Conservation (phyloP, 2,888 invertebrate genomes). For the Erebia ligea region DNA sequence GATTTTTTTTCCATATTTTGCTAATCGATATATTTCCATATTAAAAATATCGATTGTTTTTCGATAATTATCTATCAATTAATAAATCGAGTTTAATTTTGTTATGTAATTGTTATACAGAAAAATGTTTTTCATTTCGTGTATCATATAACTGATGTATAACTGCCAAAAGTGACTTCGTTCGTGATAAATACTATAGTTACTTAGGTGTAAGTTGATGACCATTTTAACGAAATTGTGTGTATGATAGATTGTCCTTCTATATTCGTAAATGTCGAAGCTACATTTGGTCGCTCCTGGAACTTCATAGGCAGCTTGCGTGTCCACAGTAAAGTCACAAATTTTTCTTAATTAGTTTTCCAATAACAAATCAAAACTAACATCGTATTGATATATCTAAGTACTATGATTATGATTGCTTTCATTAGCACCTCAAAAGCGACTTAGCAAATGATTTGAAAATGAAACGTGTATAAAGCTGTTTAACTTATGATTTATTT, state of each 20-base stretch:
- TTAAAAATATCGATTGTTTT: background rate
- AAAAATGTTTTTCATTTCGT: too few species aligned
- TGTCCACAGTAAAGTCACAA: too few species aligned
- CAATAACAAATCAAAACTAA: too few species aligned
- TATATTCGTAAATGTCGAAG: background rate
- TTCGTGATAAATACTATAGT: conserved; percentile 13
- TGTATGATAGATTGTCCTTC: conserved; percentile 1
- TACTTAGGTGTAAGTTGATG: conserved; percentile 43
- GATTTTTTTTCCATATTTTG: background rate
- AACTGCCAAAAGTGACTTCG: conserved; percentile 1
- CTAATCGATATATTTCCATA: background rate
- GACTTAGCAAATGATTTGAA: background rate
- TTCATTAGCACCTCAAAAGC: too few species aligned
- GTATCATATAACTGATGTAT: background rate
- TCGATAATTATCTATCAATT: background rate
- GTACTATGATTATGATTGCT: too few species aligned
- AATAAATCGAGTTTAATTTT: too few species aligned
- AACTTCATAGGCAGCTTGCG: too few species aligned
- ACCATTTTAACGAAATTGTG: conserved; percentile 19
- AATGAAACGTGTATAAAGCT: background rate
- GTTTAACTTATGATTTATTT: background rate
- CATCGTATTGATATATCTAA: too few species aligned
- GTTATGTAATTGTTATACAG: too few species aligned
- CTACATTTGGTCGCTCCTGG: background rate
- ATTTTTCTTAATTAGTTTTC: too few species aligned